These are phyloP conservation scores for Drosophila mulleri DNA, from an alignment of 2,888 invertebrate genomes.

Conservation along the genomic window DNA sequence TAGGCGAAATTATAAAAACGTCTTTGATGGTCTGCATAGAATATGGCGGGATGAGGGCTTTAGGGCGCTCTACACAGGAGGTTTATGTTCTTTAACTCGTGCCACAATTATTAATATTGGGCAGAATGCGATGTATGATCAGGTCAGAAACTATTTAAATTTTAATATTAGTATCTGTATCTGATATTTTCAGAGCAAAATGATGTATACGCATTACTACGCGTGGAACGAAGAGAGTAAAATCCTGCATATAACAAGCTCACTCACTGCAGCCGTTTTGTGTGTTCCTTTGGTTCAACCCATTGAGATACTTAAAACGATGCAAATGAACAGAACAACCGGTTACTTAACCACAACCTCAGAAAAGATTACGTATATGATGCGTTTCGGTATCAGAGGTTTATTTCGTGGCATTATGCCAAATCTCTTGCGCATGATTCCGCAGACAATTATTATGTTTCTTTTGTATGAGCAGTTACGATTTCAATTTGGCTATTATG, in stretches of 20 bases:
- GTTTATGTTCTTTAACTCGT: conserved; percentile 11
- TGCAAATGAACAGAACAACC: conserved; percentile 31
- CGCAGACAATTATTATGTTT: conserved; percentile 51
- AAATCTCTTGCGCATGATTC: conserved; percentile 41
- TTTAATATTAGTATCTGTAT: background rate
- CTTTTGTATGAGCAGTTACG: conserved; percentile 53
- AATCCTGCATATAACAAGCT: conserved; percentile 45
- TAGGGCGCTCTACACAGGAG: conserved; percentile 37
- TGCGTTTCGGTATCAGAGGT: conserved; percentile 47
- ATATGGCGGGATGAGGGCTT: conserved; percentile 38
- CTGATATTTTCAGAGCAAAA: conserved; percentile 32
- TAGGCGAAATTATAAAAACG: conserved; percentile 41
- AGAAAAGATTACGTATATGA: conserved; percentile 9
- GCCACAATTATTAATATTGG: conserved; percentile 35
- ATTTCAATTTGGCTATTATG: conserved; percentile 44
- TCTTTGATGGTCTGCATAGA: conserved; percentile 41
- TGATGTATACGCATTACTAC: conserved; percentile 17
- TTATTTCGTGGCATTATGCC: conserved; percentile 54
- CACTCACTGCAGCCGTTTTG: conserved; percentile 41
- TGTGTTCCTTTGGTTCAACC: conserved; percentile 52
- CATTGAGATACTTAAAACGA: conserved; percentile 47
- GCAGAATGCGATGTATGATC: conserved; percentile 58
- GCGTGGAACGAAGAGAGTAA: conserved; percentile 31
- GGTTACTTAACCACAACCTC: background rate
- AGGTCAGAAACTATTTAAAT: conserved; percentile 32